Conservation (phyloP, 2,888 invertebrate genomes). For the Chalcis sispes region DNA sequence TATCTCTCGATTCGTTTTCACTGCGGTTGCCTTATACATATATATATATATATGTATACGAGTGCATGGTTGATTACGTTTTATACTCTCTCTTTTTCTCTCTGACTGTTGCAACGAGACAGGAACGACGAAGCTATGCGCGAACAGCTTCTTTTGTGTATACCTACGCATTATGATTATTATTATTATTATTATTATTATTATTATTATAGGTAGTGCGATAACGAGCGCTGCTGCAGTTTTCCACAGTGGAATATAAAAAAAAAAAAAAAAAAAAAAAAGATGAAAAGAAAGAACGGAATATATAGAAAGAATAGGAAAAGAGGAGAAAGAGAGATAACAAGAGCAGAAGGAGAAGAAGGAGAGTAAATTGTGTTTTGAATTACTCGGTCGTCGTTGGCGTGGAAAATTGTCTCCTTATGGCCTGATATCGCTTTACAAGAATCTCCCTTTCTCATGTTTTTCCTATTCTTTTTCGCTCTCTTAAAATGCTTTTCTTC, state of each 20-base stretch:
- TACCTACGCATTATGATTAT: too few species aligned
- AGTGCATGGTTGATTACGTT: not conserved
- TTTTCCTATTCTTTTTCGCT: too few species aligned
- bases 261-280: too few species aligned
- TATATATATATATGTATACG: too few species aligned
- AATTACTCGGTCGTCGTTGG: slow-evolving; percentile 33
- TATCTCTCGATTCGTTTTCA: too few species aligned
- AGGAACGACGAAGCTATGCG: not conserved
- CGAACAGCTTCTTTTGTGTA: too few species aligned
- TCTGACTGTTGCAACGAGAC: slow-evolving; percentile 14
- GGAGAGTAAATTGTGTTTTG: slow-evolving; percentile 6
- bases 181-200: slow-evolving; percentile 1
- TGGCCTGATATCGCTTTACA: not conserved
- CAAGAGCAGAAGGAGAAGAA: too few species aligned
- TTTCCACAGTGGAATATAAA: not conserved
- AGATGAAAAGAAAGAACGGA: too few species aligned
- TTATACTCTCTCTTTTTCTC: not conserved
- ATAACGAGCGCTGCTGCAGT: slow-evolving; percentile 14
- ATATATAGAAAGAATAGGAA: too few species aligned
- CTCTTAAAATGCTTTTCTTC: too few species aligned
- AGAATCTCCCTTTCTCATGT: not conserved
- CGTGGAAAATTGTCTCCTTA: slow-evolving; percentile 37
- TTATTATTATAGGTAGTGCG: slow-evolving; percentile 7
- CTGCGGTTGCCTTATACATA: too few species aligned
- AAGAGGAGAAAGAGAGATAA: too few species aligned